Percentiles rank a stretch among this genome's conserved stretches.
phyloP scores from a whole-genome alignment of 2,797 vertebrate species.

The Odontamblyopus lacepedii region DNA sequence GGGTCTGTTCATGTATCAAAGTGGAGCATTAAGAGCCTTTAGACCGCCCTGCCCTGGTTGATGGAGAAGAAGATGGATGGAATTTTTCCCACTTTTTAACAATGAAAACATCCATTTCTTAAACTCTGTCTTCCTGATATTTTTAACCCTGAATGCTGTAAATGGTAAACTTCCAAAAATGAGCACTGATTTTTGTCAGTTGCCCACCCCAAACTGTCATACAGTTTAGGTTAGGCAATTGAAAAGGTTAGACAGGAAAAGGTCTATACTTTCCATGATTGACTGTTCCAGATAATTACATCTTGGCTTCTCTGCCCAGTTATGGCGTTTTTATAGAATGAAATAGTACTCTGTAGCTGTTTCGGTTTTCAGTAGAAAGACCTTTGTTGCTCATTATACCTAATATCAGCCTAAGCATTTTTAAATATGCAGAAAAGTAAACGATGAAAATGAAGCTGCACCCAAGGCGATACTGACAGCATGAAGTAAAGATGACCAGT shows the following conservation, averaged over 20 bases:
- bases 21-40: too few species aligned
- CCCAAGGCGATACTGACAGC: neutral
- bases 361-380: neutral
- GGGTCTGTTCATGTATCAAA: too few species aligned
- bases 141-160: too few species aligned
- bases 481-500: neutral
- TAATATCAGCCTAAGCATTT: slow-evolving; percentile 22
- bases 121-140: too few species aligned
- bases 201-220: too few species aligned
- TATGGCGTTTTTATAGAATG: neutral
- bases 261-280: neutral
- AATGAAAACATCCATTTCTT: too few species aligned
- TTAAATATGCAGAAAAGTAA: slow-evolving; percentile 16
- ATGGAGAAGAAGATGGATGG: too few species aligned
- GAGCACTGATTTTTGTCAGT: too few species aligned
- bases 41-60: too few species aligned
- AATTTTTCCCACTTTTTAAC: too few species aligned
- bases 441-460: neutral
- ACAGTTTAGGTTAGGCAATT: too few species aligned
- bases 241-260: neutral
- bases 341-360: neutral
- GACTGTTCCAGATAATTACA: neutral
- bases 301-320: neutral
- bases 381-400: slow-evolving; percentile 7
- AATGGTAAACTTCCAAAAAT: too few species aligned